These are phyloP conservation scores for Caerostris extrusa DNA, from an alignment of 1,140 invertebrate species.

Conservation along the genomic window DNA sequence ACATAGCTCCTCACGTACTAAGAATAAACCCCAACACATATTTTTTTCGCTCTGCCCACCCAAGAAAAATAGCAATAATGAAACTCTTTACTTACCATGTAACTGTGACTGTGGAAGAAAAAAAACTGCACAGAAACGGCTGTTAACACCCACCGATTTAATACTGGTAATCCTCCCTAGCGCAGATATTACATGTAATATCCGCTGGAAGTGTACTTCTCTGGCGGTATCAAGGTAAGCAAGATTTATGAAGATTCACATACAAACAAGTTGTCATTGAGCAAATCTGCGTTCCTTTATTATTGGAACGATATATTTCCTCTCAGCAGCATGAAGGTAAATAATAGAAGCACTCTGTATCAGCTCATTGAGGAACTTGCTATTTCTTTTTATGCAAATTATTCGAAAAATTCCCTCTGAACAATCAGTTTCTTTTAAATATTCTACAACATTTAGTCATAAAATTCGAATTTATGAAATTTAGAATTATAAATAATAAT, in stretches of 20 bases:
- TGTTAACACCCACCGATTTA: conserved; percentile 43
- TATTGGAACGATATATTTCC: conserved; percentile 60
- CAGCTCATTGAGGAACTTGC: neutral
- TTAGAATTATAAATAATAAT: too few relatives aligned
- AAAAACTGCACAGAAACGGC: conserved; percentile 45
- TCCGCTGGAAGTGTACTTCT: conserved; percentile 74
- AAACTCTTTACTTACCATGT: conserved; percentile 62
- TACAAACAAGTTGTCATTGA: conserved; percentile 48
- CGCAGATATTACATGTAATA: conserved; percentile 73
- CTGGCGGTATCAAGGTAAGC: conserved; percentile 57
- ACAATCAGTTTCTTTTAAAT: neutral
- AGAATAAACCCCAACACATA: neutral
- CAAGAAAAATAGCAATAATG: conserved; percentile 35
- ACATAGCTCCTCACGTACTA: neutral
- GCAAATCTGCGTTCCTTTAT: conserved; percentile 17
- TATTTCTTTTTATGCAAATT: neutral
- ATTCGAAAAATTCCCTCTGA: neutral
- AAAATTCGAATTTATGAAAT: too few relatives aligned
- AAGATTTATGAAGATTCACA: conserved; percentile 69
- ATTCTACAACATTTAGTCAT: neutral
- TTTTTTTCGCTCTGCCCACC: neutral
- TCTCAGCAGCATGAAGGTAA: neutral
- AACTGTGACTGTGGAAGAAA: conserved; percentile 26
- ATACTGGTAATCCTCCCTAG: conserved; percentile 69
- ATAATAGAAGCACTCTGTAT: neutral